phyloP scores from a whole-genome alignment of 2,888 invertebrate species.

The Acanthosepion lycidas region DNA sequence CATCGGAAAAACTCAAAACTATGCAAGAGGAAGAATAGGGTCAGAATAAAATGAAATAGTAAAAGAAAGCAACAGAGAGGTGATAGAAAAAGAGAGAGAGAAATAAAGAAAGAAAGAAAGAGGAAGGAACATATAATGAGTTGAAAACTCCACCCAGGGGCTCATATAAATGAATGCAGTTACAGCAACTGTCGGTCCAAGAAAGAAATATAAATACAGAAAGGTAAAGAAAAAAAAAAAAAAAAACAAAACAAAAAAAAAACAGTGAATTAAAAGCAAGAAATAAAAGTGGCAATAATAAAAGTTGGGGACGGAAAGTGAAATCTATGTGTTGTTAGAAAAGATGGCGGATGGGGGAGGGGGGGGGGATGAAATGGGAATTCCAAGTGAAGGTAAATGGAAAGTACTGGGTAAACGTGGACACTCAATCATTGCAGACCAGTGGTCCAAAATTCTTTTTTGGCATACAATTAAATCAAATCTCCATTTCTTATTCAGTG shows the following conservation, averaged over 20 bases:
- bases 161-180: slow-evolving; percentile 14
- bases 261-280: neutral
- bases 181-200: neutral
- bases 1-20: too few species aligned
- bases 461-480: slow-evolving; percentile 33
- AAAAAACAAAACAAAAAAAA: neutral
- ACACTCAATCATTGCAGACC: slow-evolving; percentile 11
- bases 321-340: neutral
- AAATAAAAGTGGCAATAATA: neutral
- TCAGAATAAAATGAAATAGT: too few species aligned
- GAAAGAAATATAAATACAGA: neutral
- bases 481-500: slow-evolving; percentile 14
- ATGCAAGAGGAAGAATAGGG: too few species aligned
- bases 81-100: neutral
- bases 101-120: neutral
- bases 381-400: neutral
- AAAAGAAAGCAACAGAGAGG: neutral
- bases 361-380: neutral
- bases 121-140: neutral
- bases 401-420: neutral
- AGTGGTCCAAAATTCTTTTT: slow-evolving; percentile 20
- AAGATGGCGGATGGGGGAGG: neutral
- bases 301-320: neutral
- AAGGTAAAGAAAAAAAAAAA: neutral
- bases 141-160: slow-evolving; percentile 33